Base-by-base conservation (phyloP, 2,888 invertebrate species). In the Glaucopsyche alexis region DNA sequence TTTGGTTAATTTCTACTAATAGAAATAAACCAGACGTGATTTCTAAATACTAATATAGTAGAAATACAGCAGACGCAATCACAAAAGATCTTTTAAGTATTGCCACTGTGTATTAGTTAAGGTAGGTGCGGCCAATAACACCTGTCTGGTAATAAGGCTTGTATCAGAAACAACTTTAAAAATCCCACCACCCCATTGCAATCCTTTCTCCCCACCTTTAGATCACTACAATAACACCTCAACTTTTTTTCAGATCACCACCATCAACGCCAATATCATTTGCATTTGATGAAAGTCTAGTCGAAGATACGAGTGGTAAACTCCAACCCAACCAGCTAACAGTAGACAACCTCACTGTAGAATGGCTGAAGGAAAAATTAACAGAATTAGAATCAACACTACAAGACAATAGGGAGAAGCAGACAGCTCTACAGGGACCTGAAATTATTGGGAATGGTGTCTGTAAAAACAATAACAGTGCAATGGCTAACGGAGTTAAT, bases 281-380 rank as follows among this genome's bases (percentile, higher is more conserved):
- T 84, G 95, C 95, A 72, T 98, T 98, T 87, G 98, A 98, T 87
- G 96, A 97, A 81, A 96, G 96, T 79, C 94, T 98, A 75, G 96
- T 98, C 50, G 97, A 98, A 82, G 97, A 98, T 81, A 97, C 97
- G 72, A 96, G 96, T 71, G 98, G 98, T 9, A 97, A 96, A 86
- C 93, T 98, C 71, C 94, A 96, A 81, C 96, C 97, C n/a, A 97
- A 97, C 89, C 96, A 96, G 83, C 86, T 99, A 77, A 97, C 98
- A 0, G 97, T 98, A 0, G 98, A 99, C 87, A 98, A 98, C 87
- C 94, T 98, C 47, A 99, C 98, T 0, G 96, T 97, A 55, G 98
- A 98, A 82, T 97, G 97, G 96, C 89, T 99, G 74, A 95, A 97
- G 80, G 96, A 95, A 77, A 96, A 96, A 83, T 89, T 97, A 73